A percentile compares a stretch with the other conserved stretches of the same genome.
Conservation (phyloP, 2,888 invertebrate species). For the Drosophila affinis region DNA sequence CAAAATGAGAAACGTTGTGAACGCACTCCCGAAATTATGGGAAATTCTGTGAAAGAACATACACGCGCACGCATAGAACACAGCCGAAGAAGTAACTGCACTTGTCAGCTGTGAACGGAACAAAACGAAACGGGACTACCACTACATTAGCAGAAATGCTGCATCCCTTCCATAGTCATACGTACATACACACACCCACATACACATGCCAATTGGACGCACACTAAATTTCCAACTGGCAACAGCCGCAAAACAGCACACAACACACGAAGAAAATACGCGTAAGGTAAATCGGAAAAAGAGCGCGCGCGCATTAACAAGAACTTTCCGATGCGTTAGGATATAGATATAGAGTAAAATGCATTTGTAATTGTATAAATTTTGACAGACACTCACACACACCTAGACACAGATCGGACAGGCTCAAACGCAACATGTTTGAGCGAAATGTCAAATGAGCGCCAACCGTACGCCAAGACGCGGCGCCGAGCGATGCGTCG, state of each 20-base stretch:
- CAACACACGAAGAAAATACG: slow-evolving; percentile 1
- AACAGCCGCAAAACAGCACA: slow-evolving; percentile 4
- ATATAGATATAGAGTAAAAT: slow-evolving; percentile 18
- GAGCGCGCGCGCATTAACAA: slow-evolving; percentile 39
- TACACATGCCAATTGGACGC: slow-evolving; percentile 17
- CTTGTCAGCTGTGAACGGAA: slow-evolving; percentile 24
- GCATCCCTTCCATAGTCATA: slow-evolving; percentile 1
- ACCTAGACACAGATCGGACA: slow-evolving; percentile 14
- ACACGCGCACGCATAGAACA: not conserved
- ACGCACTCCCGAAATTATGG: too few relatives aligned
- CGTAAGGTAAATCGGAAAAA: slow-evolving; percentile 7
- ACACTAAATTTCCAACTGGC: slow-evolving; percentile 26
- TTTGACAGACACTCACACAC: slow-evolving; percentile 19
- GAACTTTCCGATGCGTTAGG: slow-evolving; percentile 8
- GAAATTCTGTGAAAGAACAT: too few relatives aligned
- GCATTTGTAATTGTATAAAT: not conserved
- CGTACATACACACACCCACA: not conserved
- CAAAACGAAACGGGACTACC: not conserved
- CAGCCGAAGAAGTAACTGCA: slow-evolving; percentile 3
- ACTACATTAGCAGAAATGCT: slow-evolving; percentile 6
- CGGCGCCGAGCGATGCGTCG: slow-evolving; percentile 3
- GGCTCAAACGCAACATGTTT: slow-evolving; percentile 35
- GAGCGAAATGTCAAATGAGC: slow-evolving; percentile 43
- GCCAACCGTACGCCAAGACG: slow-evolving; percentile 6
- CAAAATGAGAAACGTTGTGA: not conserved